Evolutionary conservation across 2,888 invertebrate genomes (phyloP).

Genomic region (Cancer borealis): DNA sequence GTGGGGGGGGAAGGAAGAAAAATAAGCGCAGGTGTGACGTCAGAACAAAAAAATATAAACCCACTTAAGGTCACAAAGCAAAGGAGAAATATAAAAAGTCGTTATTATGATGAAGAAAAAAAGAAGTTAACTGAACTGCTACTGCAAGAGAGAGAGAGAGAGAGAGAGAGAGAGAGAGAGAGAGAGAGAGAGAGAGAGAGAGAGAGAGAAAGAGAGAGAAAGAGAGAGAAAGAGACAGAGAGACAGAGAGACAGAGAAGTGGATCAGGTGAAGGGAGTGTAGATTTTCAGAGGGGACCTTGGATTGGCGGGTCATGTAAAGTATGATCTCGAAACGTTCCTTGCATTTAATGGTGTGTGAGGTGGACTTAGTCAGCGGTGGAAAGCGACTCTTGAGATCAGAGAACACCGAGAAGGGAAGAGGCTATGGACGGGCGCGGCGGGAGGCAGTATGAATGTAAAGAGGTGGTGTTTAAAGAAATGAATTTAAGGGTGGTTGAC

Average conservation of each 20-base stretch:
- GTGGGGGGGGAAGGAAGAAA: too few relatives aligned
- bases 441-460: neutral
- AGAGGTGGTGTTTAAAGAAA: neutral
- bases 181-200: neutral
- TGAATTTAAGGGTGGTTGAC: too few relatives aligned
- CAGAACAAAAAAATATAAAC: neutral
- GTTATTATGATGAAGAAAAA: neutral
- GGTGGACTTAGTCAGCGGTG: neutral
- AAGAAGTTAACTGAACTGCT: neutral
- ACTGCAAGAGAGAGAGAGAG: neutral
- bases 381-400: neutral
- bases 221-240: neutral
- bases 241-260: neutral
- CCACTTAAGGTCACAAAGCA: too few relatives aligned
- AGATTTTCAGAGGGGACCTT: neutral
- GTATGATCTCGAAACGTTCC: neutral
- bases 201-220: neutral
- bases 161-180: neutral
- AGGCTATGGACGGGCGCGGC: neutral
- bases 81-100: too few relatives aligned
- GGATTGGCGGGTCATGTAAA: slow-evolving; percentile 17
- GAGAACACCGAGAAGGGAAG: neutral
- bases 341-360: slow-evolving; percentile 24
- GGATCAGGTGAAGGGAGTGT: slow-evolving; percentile 1
- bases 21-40: neutral